Base-by-base conservation (phyloP, 1,140 invertebrate genomes). In the Zaprionus inermis region DNA sequence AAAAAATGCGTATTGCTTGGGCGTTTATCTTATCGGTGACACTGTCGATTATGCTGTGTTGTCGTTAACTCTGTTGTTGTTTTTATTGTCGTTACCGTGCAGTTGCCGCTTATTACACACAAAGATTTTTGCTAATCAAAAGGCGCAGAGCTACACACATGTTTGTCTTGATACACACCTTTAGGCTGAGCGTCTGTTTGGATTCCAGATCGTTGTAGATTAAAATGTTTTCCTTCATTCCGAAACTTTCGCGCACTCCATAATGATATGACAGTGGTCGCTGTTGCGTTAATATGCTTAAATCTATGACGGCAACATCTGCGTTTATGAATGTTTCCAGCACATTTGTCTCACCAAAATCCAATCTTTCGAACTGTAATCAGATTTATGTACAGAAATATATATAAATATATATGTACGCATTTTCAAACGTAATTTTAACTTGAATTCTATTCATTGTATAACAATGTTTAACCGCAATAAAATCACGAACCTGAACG, bases 171-270 rank as follows among this genome's bases (percentile, higher is more conserved):
- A 20, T 55, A 85, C 91, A 52, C 94, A 98, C 97, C 94, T 97
- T 98, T 34, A 98, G 93, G 72, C 96, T 94, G 61, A 98, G 92
- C 20, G 97, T 98, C 68, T 96, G 94, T 93, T 98, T 97, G 3
- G 96, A 94, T 92, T 98, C 96, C 75, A 94, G 94, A 93, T 99
- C 98, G 94, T 98, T 98, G 90, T 96, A 98, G 3, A 99, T 94
- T 12, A 99, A 92, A 69, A 99, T 98, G 93, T 99, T 99, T 91
- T 99, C 97, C 91, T 98, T 98, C 98, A 99, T 99, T 52, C 97
- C 97, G 94, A 99, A 99, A 92, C 98, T 99, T 93, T 99, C 98
- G 63, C 99, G 93, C 1, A 99, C 98, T 28, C 98, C 99, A 44
- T 99, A 94, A 93, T 99, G 98, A 93, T 99, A 99, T 84, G 98